Percentiles rank a stretch among this genome's conserved stretches.
These are phyloP conservation scores for Hozukius guyotensis DNA, from an alignment of 2,797 vertebrate genomes.

Conservation along the genomic window DNA sequence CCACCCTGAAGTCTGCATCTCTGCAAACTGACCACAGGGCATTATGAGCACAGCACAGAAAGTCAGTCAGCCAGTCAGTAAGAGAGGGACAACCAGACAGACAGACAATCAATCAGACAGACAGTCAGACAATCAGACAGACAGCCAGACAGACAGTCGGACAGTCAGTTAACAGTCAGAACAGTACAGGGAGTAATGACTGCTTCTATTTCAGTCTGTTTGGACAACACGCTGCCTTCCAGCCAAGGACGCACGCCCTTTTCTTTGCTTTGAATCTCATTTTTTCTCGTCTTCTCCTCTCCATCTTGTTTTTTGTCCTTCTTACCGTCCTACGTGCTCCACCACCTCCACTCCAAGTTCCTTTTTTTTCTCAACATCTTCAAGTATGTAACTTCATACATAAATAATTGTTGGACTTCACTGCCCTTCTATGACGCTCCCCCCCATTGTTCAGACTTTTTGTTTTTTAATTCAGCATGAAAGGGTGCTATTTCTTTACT, in stretches of 20 bases:
- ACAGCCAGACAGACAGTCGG: background rate
- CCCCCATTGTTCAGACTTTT: background rate
- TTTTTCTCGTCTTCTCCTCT: background rate
- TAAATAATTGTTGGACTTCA: background rate
- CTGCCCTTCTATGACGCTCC: background rate
- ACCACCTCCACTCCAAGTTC: background rate
- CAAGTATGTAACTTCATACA: background rate
- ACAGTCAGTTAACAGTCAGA: slow-evolving; percentile 1
- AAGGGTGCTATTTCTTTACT: background rate
- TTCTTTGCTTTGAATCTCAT: background rate
- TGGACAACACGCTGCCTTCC: slow-evolving; percentile 41
- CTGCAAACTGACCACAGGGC: slow-evolving; percentile 52
- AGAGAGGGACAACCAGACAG: background rate
- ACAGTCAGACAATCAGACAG: background rate
- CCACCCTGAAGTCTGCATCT: slow-evolving; percentile 64
- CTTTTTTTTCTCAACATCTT: background rate
- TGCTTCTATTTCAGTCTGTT: slow-evolving; percentile 68
- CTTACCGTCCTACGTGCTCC: background rate
- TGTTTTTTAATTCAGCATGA: background rate
- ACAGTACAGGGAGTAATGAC: slow-evolving; percentile 51
- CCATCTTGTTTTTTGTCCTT: background rate
- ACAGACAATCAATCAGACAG: background rate
- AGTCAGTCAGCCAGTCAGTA: background rate
- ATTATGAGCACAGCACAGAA: slow-evolving; percentile 9
- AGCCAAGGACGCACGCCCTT: slow-evolving; percentile 34